Base-by-base conservation (phyloP, 2,888 invertebrate genomes). In the Zhengitettix transpicula region DNA sequence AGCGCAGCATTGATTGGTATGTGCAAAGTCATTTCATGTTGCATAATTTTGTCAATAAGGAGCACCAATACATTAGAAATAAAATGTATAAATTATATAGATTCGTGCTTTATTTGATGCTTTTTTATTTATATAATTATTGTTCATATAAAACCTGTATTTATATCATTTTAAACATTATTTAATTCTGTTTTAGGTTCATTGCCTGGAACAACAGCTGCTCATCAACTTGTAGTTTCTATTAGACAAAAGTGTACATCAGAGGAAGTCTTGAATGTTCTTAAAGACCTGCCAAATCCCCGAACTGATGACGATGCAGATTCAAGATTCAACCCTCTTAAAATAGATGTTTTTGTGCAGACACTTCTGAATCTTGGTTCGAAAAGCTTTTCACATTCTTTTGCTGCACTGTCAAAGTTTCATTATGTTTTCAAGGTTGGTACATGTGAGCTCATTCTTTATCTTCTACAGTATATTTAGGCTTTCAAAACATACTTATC, bases 391-490 rank as follows among this genome's bases (percentile, higher is more conserved):
- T 96, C 96, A 62, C 99, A 99, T 71, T 93, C 95, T 67, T 97
- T 98, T 74, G 95, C 98, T 9, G 98, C 96, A n/a, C 89, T 99
- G 65, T 93, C 95, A 52, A 98, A 97, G 78, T 98, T 90, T 69
- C 89, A 90, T 73, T 84, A 87, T 71, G 92, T 92, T 3, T 90
- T 92, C 69, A 90, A 91, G 80, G 90, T 89, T 67, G 69, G 71
- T 42, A 10, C 44, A 8, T 15, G 5, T 56, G 15, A 10, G 10
- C 28, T 41, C 10, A 1, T 54, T 40, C 40, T 54, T 14, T 28
- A 40, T 1, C 10, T n/a, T 16, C 15, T 9, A 17, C 17, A 15
- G 16, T 1, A 51, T n/a, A 52, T 53, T 53, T 12, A 16, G 16
- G 11, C 1, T n/a, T 1, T 53, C 11, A 16, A 9, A 11, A 1